Base-by-base conservation (phyloP, 1,140 invertebrate genomes). In the Bradynema listronoti region DNA sequence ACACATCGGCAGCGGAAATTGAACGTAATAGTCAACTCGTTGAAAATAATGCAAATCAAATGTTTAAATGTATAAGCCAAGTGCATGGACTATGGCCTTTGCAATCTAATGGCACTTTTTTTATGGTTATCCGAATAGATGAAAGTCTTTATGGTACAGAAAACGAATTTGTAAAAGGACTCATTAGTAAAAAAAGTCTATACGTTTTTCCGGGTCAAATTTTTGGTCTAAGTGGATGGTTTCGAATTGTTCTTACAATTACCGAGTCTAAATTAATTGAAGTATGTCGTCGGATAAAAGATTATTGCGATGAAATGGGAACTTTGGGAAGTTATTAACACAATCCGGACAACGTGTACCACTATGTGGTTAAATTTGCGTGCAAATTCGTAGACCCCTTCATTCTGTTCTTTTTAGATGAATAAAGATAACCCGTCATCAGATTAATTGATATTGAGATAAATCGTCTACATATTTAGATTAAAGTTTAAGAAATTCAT, bases 81-180 rank as follows among this genome's bases (percentile, higher is more conserved):
- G 85, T 89, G 27, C 85, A 85, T 32, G 94, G 93, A 19, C 76
- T 98, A n/a, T 85, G 84, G 34, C 91, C 93, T 0, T 85, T 91
- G 32, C 91, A 91, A 86, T 92, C 94, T 11, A 84, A 87, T 67
- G 94, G 93, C 34, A 91, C 92, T 1, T 96, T 98, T 91, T 98
- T 97, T 78, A 94, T 98, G 88, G 94, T 98, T 91, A 87, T 88
- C 56, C 83, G 85, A 30, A 83, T 89, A 54, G 86, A 91, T 66
- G 84, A 90, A 72, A 79, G 84, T 0, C 81, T 84, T 46, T 96
- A 93, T 80, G 83, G 85, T 52, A 84, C 84, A 65, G 91, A 94
- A 73, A 81, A 89, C 4, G 84, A 91, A 66, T 94, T 98, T 78
- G 87, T 91, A 11, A 86, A 91, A 78, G 82, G 84, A 56, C 76